Percentiles rank a stretch among this genome's conserved stretches.
Conservation (phyloP, 2,888 invertebrate genomes). For the Apomyelois bistriatella region DNA sequence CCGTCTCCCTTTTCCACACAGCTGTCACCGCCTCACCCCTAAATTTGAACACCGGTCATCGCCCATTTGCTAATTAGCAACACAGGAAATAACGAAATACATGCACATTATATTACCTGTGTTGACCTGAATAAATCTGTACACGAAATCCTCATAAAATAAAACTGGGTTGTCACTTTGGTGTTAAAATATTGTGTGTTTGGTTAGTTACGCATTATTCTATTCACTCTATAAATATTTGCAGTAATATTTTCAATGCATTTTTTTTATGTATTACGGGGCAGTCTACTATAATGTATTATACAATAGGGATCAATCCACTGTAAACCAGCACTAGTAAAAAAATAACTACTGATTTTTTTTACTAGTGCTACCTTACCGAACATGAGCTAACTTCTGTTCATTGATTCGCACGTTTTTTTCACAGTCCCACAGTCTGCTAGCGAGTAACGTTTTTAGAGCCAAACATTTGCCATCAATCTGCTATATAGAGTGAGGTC, state of each 20-base stretch:
- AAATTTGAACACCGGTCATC: slow-evolving; percentile 23
- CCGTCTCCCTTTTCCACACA: slow-evolving; percentile 27
- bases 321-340: slow-evolving; percentile 36
- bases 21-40: slow-evolving; percentile 31
- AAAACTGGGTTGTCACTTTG: no score
- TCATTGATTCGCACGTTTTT: slow-evolving; percentile 40
- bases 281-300: slow-evolving; percentile 30
- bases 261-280: no score
- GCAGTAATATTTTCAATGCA: no score
- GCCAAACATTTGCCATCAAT: slow-evolving; percentile 38
- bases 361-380: no score
- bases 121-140: not conserved
- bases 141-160: not conserved
- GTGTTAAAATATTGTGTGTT: no score
- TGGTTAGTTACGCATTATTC: no score
- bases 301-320: slow-evolving; percentile 10
- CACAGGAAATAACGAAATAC: slow-evolving; percentile 20
- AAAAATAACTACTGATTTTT: no score
- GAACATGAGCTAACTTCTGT: slow-evolving; percentile 44
- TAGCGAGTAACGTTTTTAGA: slow-evolving; percentile 55
- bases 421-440: slow-evolving; percentile 41
- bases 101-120: no score
- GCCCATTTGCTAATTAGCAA: slow-evolving; percentile 30
- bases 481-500: slow-evolving; percentile 30
- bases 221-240: no score